A percentile compares a stretch with the other conserved stretches of the same genome.
Conservation (phyloP, 2,797 vertebrate species). For the Manis crassicaudata region DNA sequence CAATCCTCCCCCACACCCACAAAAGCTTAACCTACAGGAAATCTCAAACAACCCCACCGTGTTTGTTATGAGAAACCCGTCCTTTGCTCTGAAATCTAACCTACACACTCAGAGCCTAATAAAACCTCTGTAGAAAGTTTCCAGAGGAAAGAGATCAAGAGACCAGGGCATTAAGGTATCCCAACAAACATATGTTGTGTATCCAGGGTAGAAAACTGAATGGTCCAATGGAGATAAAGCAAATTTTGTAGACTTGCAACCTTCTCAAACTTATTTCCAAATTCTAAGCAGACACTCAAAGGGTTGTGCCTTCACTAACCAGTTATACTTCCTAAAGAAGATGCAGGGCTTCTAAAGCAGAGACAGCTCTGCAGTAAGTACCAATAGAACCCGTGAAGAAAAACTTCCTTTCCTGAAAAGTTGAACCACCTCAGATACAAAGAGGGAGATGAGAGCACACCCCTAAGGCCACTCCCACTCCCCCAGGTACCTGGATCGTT, state of each 20-base stretch:
- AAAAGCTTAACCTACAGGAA: neutral
- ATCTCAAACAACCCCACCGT: neutral
- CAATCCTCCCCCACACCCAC: neutral
- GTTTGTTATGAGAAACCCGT: neutral
- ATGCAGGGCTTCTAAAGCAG: neutral
- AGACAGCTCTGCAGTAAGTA: neutral
- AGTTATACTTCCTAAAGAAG: neutral
- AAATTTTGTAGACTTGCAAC: neutral
- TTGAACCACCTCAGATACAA: neutral
- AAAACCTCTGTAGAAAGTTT: conserved; percentile 22
- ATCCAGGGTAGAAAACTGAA: neutral
- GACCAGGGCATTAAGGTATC: neutral
- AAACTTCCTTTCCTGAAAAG: neutral
- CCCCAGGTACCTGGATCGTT: conserved; percentile 89
- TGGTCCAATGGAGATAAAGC: neutral
- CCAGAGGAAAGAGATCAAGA: conserved; percentile 1
- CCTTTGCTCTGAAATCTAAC: conserved; percentile 20
- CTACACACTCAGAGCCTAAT: neutral
- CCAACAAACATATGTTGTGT: neutral
- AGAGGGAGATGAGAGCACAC: neutral
- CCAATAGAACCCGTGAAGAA: neutral
- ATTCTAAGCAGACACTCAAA: conserved; percentile 7
- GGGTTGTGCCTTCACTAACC: neutral
- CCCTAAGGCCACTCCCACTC: neutral
- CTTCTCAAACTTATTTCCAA: conserved; percentile 63